Evolutionary conservation across 1,140 invertebrate genomes (phyloP), one percentile per base, ranked within the genome.

Genomic region (Drosophila littoralis): DNA sequence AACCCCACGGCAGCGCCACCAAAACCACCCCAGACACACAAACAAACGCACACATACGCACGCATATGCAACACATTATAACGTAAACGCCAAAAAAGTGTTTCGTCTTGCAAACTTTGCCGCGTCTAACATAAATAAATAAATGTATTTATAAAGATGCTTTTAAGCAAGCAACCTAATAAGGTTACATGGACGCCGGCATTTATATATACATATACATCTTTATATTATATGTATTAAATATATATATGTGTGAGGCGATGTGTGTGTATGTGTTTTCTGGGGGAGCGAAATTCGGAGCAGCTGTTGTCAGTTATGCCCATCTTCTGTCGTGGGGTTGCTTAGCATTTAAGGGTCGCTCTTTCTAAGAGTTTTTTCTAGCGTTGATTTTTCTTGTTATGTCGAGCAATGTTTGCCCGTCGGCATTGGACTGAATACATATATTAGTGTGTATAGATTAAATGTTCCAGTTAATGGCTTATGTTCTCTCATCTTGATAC

Each of bases 91-190:
- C 65, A 73, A 63, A 80, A 28, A 84, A 84, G 77, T 86, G 83
- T 77, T 88, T 70, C 79, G 72, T 77, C 84, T 84, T 83, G 72
- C 38, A 66, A 78, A 70, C 55, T 78, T 81, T 75, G 78, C 66
- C 57, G 64, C 60, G 77, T 59, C 67, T 76, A 58, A 69, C 79
- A 91, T 91, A 91, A 91, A 91, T 91, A 91, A 91, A 91, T 91
- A 88, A 91, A 83, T 89, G 81, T 89, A 77, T 91, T 91, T 91
- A 85, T 91, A 90, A 91, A 85, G 89, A 91, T 85, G 89, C 89
- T 91, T 91, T 91, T 85, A 91, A 82, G 86, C 73, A 70, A 69
- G 71, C 32, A 83, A 78, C 65, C 82, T 89, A 89, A 89, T 75
- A 89, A 84, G 80, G 74, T 89, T 84, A 81, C 60, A 75, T 54